Base-by-base conservation (phyloP, 2,797 vertebrate genomes). In the Channa striata region DNA sequence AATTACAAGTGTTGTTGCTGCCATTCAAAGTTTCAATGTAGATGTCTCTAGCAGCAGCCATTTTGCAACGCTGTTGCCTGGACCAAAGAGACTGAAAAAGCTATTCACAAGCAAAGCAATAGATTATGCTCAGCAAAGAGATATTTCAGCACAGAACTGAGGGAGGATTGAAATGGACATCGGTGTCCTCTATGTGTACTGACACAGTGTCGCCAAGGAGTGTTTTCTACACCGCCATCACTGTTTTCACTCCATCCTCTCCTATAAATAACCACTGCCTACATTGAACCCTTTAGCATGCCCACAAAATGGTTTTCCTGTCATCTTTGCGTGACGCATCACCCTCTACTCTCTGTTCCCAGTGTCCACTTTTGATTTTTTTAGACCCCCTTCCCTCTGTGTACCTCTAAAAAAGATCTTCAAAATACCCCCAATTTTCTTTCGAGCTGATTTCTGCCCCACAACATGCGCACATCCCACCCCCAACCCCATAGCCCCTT, bases 31-130 rank as follows among this genome's bases (percentile, higher is more conserved):
- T 92, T 92, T 89, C 77, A 82, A 84, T 84, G 86, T 87, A 83
- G 78, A 87, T 85, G 82, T 84, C 80, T 91, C 46, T 33, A 87
- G 91, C 88, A 93, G 92, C 92, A 93, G 92, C 92, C 92, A 93
- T 93, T 93, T 93, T 93, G 91, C 85, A 91, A 77, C 60, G 75
- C 85, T 83, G 78, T 82, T 78, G 87, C 81, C 87, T 85, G 82
- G 80, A 87, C 89, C 84, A 85, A 84, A 86, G 87, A 88, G 74
- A 80, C 75, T 72, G 77, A 78, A 68, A 78, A 74, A 90, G 77
- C 84, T 74, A 73, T 83, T 86, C 83, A 85, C 72, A 68, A 80
- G 81, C 75, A 63, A 72, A 83, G 85, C 82, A 61, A 58, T 13
- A 47, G 59, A 75, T 76, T 36, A 59, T 21, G 71, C 74, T 84